Conservation (phyloP, 2,113 vertebrate genomes). For the Aspidoscelis tigris region DNA sequence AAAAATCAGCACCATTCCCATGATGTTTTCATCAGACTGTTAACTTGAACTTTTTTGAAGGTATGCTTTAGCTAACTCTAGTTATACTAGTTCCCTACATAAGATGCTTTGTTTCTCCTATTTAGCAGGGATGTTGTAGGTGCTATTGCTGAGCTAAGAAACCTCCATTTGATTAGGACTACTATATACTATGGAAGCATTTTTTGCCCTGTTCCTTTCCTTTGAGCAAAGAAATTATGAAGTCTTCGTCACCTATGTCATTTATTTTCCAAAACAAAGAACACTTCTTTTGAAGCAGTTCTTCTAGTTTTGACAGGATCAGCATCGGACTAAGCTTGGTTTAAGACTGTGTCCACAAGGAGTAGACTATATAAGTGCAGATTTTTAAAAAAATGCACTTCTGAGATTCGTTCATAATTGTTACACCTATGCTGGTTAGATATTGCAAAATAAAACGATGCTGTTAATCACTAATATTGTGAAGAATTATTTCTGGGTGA, state of each 20-base stretch:
- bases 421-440: background rate
- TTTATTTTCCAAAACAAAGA: background rate
- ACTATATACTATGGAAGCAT: background rate
- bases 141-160: background rate
- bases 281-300: background rate
- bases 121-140: background rate
- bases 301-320: background rate
- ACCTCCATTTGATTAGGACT: background rate
- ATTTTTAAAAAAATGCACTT: background rate
- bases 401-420: background rate
- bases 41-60: too few species aligned
- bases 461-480: background rate
- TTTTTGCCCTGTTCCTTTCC: background rate
- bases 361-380: background rate
- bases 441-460: background rate
- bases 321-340: background rate
- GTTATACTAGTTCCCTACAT: background rate
- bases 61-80: background rate
- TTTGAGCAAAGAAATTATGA: background rate
- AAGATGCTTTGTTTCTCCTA: background rate
- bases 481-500: background rate
- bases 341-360: background rate
- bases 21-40: too few species aligned
- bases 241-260: background rate
- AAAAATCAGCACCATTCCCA: too few species aligned